phyloP scores from a whole-genome alignment of 2,888 invertebrate genomes.

The Noctuana brunneofusca region DNA sequence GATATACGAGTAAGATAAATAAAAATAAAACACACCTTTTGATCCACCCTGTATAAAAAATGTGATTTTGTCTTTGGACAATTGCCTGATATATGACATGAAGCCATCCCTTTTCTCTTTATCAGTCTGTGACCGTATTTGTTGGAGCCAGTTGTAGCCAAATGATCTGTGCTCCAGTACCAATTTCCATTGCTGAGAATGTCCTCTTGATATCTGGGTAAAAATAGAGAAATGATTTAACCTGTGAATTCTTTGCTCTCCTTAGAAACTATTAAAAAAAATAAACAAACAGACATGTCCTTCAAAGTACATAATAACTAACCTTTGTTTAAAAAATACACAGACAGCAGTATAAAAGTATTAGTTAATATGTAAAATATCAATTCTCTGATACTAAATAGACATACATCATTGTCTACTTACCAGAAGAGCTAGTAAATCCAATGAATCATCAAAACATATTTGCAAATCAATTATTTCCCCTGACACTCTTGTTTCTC shows the following conservation, averaged over 20 bases:
- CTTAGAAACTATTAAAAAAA: too few relatives aligned
- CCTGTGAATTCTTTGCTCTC: too few relatives aligned
- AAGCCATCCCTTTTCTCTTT: conserved; percentile 75
- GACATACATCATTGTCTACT: conserved; percentile 41
- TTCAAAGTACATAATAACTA: too few relatives aligned
- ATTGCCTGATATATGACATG: conserved; percentile 75
- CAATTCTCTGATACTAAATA: background rate
- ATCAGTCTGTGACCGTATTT: conserved; percentile 65
- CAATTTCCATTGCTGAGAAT: conserved; percentile 91
- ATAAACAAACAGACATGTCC: too few relatives aligned
- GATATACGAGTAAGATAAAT: too few relatives aligned
- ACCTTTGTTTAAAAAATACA: too few relatives aligned
- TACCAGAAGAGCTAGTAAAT: conserved; percentile 77
- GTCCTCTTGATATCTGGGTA: conserved; percentile 86
- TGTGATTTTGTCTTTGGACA: conserved; percentile 79
- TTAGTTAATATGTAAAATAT: too few relatives aligned
- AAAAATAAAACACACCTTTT: conserved; percentile 56
- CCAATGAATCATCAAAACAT: conserved; percentile 88
- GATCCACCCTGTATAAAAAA: conserved; percentile 71
- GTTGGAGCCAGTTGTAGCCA: conserved; percentile 87
- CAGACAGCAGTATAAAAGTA: too few relatives aligned
- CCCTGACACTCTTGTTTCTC: conserved; percentile 85
- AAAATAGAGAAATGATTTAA: background rate
- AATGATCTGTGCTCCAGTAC: conserved; percentile 90
- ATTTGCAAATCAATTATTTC: conserved; percentile 85